Evolutionary conservation across 2,888 invertebrate genomes (phyloP).

Genomic region (Apodemia mormo): DNA sequence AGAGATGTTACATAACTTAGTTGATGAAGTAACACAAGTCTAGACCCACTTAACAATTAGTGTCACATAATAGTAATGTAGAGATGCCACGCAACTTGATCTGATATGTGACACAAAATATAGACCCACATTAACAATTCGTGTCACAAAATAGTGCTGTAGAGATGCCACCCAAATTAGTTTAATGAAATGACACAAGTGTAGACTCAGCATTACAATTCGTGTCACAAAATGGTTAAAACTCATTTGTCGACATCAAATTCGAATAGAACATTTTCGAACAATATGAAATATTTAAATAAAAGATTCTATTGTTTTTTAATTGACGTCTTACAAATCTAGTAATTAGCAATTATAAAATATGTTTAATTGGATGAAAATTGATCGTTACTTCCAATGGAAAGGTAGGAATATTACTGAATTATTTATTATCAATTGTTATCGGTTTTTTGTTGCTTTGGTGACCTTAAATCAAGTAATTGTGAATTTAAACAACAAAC

Average conservation of each 20-base stretch:
- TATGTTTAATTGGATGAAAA: constrained; percentile 7
- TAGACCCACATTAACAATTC: too few relatives aligned
- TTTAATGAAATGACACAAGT: too few relatives aligned
- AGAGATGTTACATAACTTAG: too few relatives aligned
- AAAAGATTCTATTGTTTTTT: neutral
- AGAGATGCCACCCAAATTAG: too few relatives aligned
- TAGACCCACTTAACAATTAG: too few relatives aligned
- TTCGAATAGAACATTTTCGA: neutral
- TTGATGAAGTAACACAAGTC: too few relatives aligned
- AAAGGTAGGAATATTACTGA: neutral
- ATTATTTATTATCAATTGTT: neutral
- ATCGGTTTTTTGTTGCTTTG: neutral
- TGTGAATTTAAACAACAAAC: neutral
- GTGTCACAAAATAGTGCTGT: too few relatives aligned
- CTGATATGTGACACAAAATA: too few relatives aligned
- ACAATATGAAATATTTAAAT: neutral
- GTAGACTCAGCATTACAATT: too few relatives aligned
- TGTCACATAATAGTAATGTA: too few relatives aligned
- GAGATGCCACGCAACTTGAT: too few relatives aligned
- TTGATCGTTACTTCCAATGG: constrained; percentile 5
- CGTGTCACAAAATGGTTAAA: too few relatives aligned
- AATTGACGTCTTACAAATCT: neutral
- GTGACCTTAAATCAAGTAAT: neutral
- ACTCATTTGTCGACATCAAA: neutral
- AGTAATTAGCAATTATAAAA: constrained; percentile 12